Evolutionary conservation across 2,113 vertebrate species (phyloP).

Genomic region (Chaetodon trifascialis): DNA sequence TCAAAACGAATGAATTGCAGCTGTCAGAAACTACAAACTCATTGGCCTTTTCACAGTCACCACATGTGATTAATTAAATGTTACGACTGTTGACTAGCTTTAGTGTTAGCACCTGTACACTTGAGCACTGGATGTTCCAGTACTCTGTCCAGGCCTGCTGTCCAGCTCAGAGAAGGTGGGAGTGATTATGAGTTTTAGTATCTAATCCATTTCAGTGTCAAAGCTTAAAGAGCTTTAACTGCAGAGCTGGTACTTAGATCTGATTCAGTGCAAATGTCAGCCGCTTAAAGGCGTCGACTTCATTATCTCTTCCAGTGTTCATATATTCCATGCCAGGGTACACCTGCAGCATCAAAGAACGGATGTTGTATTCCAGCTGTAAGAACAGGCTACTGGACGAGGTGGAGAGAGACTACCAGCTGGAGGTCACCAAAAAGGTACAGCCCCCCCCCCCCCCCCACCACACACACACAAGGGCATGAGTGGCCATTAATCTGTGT

Average conservation of each 20-base stretch:
- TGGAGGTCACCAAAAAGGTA: conserved; percentile 97
- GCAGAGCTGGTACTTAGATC: neutral
- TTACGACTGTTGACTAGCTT: neutral
- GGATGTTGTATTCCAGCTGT: conserved; percentile 99
- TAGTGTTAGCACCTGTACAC: neutral
- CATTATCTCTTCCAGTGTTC: conserved; percentile 88
- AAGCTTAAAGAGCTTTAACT: neutral
- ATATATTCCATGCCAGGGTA: conserved; percentile 99
- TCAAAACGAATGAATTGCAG: too few relatives aligned
- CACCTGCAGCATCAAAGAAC: conserved; percentile 97
- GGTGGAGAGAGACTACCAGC: conserved; percentile 92
- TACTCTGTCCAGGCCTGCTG: neutral
- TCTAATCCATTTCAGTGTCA: neutral
- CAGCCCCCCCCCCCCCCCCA: neutral
- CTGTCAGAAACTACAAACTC: neutral
- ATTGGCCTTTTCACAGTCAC: neutral
- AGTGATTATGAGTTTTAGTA: neutral
- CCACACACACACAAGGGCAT: too few relatives aligned
- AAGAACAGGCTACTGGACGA: conserved; percentile 96
- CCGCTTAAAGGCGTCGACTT: neutral
- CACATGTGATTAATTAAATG: neutral
- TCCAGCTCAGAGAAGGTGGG: neutral
- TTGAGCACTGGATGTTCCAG: neutral
- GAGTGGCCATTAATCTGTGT: neutral
- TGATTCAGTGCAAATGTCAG: neutral